A percentile compares a stretch with the other conserved stretches of the same genome.
Evolutionary conservation across 2,888 invertebrate genomes (phyloP).

Genomic region (Tetramorium bicarinatum): DNA sequence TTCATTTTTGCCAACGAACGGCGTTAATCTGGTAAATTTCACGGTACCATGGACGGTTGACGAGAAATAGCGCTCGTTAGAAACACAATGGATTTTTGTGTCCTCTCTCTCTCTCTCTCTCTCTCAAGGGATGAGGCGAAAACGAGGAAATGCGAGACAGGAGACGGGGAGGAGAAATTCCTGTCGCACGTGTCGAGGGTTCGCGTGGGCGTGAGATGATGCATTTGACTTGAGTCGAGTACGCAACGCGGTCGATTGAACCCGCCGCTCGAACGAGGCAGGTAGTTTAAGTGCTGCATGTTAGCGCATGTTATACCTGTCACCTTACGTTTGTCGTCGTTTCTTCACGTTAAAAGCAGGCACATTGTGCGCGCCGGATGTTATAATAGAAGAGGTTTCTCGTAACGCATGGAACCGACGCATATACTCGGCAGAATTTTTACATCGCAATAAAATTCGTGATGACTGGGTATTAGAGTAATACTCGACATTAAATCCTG

Average conservation of each 20-base stretch:
- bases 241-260: conserved; percentile 54
- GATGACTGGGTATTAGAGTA: neutral
- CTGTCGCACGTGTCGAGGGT: conserved; percentile 42
- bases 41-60: conserved; percentile 43
- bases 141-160: too few relatives aligned
- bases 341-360: conserved; percentile 50
- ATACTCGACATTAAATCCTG: conserved; percentile 12
- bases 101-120: too few relatives aligned
- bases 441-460: conserved; percentile 20
- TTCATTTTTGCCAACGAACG: conserved; percentile 40
- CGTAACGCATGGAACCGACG: neutral
- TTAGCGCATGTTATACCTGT: conserved; percentile 51
- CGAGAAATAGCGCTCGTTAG: conserved; percentile 48
- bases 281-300: conserved; percentile 52
- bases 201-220: conserved; percentile 45
- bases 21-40: conserved; percentile 51
- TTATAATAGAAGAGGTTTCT: conserved; percentile 35
- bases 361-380: conserved; percentile 38
- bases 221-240: conserved; percentile 53
- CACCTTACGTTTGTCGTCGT: conserved; percentile 49
- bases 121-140: too few relatives aligned
- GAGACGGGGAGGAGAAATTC: neutral
- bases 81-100: conserved; percentile 40
- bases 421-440: conserved; percentile 17
- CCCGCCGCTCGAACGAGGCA: conserved; percentile 48